Evolutionary conservation across 1,140 invertebrate genomes (phyloP), one percentile per base, ranked within the genome.

Genomic region (Temnothorax curvispinosus): DNA sequence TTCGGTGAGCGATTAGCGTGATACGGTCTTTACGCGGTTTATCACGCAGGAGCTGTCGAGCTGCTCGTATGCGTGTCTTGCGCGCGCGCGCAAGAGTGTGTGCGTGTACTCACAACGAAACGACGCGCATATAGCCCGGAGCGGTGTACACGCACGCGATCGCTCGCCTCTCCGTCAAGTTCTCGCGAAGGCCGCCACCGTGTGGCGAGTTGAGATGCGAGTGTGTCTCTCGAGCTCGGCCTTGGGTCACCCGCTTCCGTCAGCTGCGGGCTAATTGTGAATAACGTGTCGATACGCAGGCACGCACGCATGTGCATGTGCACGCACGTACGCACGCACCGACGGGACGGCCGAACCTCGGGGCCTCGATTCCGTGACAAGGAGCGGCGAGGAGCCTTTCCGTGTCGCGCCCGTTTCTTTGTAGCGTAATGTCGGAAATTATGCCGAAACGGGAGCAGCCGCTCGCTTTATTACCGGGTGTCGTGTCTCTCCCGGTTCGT

Each of bases 221-320:
- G 91, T 86, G 87, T 87, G 86, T 87, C 89, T 92, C 90, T 81
- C 76, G 71, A 78, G 56, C 78, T 87, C 92, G 92, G 92, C 92
- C 92, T 93, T 92, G 92, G 92, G 89, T 89, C 90, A 82, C 87
- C 90, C 88, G 86, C 90, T 92, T 93, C 92, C 92, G 90, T 93
- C 92, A 92, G 91, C 92, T 93, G 90, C 89, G 91, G 91, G 87
- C 88, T 93, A 91, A 93, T 92, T 87, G 89, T 89, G 89, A 92
- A 88, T 90, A 91, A 90, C 85, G 87, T 50, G 75, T 58, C 75
- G 64, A 80, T 80, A 86, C 64, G 84, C 75, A 80, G 52, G 50
- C 58, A 75, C n/a, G 38, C 27, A 27, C 27, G 44, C 44, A 38
- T 9, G 56, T 44, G 44, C 41, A 47, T 21, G 13, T 41, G 60